Percentiles rank a stretch among this genome's conserved stretches.
Conservation (phyloP, 2,113 vertebrate genomes). For the Clarias macrocephalus region DNA sequence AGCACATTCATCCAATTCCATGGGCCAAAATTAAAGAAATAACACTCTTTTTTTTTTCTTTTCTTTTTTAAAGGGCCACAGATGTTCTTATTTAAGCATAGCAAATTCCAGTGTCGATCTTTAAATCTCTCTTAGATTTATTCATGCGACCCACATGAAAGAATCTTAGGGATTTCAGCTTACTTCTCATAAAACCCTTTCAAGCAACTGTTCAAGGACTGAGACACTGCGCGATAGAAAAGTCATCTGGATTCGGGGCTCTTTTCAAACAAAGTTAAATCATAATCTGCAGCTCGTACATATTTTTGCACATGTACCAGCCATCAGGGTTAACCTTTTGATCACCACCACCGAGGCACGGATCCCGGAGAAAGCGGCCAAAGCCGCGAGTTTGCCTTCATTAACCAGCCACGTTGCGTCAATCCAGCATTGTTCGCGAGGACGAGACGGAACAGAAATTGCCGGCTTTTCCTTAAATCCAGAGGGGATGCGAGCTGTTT, state of each 20-base stretch:
- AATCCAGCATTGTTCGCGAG: conserved; percentile 55
- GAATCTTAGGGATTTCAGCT: conserved; percentile 7
- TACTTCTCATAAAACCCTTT: not conserved
- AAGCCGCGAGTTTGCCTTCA: conserved; percentile 52
- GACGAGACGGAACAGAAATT: conserved; percentile 55
- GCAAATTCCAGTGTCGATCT: conserved; percentile 9
- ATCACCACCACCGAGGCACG: conserved; percentile 2
- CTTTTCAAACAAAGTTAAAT: not conserved
- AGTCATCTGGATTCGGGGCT: not conserved
- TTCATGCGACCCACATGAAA: conserved; percentile 23
- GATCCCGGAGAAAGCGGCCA: not conserved
- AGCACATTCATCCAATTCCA: conserved; percentile 32
- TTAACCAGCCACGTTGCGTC: conserved; percentile 39
- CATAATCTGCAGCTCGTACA: not conserved
- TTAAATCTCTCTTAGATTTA: conserved; percentile 22
- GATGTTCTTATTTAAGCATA: conserved; percentile 46
- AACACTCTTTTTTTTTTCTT: not conserved
- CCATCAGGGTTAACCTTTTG: conserved; percentile 27
- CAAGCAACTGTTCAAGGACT: conserved; percentile 14
- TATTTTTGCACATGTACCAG: conserved; percentile 19
- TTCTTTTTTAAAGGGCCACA: conserved; percentile 14
- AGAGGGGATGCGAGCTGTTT: conserved; percentile 63
- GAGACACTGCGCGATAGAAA: not conserved
- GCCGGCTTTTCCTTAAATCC: conserved; percentile 60
- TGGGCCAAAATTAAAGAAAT: conserved; percentile 30